Conservation (phyloP, 2,797 vertebrate species). For the Aldrovandia affinis region DNA sequence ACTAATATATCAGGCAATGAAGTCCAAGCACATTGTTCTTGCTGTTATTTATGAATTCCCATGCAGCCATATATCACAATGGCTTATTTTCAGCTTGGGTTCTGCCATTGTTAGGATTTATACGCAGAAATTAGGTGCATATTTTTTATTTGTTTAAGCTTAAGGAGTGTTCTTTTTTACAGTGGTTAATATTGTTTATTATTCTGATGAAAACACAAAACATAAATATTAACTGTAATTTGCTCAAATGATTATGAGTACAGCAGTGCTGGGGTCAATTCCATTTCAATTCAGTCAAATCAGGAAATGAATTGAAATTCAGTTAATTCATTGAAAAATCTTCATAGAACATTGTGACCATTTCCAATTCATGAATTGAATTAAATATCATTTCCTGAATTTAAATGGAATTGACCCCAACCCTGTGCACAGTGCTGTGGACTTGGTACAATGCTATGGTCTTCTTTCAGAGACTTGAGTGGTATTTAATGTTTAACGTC, state of each 20-base stretch:
- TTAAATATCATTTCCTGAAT: no score
- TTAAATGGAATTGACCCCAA: no score
- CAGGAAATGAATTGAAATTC: not conserved
- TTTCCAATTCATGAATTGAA: constrained; percentile 10
- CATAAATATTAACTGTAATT: not conserved
- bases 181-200: not conserved
- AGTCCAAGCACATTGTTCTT: not conserved
- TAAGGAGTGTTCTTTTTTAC: not conserved
- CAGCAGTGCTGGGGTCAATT: not conserved
- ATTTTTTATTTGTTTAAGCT: not conserved
- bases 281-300: no score
- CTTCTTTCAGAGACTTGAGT: constrained; percentile 53
- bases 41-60: not conserved
- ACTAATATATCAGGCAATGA: not conserved
- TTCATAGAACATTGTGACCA: constrained; percentile 32
- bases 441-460: constrained; percentile 44
- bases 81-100: not conserved
- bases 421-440: no score
- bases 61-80: not conserved
- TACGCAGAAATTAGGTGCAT: not conserved
- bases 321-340: not conserved
- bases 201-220: not conserved
- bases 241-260: not conserved
- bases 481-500: not conserved
- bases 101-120: not conserved